Base-by-base conservation (phyloP, 2,797 vertebrate genomes). In the Sebastes variabilis region DNA sequence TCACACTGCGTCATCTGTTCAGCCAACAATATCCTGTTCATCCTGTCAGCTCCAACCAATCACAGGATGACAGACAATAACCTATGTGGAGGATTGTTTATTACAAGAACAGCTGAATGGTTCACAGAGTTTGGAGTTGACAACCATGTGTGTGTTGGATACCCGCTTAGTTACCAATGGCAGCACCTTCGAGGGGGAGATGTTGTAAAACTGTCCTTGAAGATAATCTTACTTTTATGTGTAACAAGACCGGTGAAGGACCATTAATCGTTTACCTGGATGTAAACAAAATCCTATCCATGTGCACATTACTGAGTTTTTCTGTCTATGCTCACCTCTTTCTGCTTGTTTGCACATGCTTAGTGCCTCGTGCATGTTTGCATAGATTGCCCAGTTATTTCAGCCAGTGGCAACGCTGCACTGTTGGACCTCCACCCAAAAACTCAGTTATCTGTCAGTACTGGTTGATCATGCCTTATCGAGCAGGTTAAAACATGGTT, bases 1-100 rank as follows among this genome's bases (percentile, higher is more conserved):
- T 84, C 80, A 87, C 77, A 87, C 79, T 83, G 72, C 46, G 29
- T 81, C 81, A 75, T 90, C 83, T 85, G 85, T 92, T 88, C 62
- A 0, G 10, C 60, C 66, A 82, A 84, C 85, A 91, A 82, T 81
- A 81, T 84, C 80, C 80, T 69, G 81, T 89, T 88, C 80, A 80
- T 83, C 60, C 77, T 29, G 74, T 81, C 85, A 75, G 77, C 62
- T 65, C 72, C 36, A 46, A 49, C 72, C 73, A 69, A 82, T 84
- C 84, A 69, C 84, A 72, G 29, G 18, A 68, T 22, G 14, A 69
- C 56, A 66, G 55, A 81, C 27, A 55, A 68, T 38, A 83, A 36
- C 38, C 32, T 56, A 16, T 56, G 75, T 71, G 74, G 38, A 65
- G 42, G 38, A 59, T 46, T 67, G 67, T 72, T 71, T 54, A 67